Conservation (phyloP, 2,888 invertebrate genomes). For the Dascillus cervinus region DNA sequence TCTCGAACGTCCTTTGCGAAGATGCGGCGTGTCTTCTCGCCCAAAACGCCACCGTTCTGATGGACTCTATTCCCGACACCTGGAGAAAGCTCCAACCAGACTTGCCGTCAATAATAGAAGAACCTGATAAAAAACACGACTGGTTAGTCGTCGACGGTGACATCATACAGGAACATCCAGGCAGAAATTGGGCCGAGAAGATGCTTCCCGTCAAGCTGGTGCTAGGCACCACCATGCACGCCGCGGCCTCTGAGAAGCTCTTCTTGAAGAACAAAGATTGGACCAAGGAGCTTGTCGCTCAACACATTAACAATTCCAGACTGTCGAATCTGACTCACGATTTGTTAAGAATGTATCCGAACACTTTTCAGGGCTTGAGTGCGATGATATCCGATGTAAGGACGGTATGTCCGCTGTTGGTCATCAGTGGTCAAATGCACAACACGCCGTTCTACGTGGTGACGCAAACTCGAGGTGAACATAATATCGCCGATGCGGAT, state of each 20-base stretch:
- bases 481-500: conserved; percentile 44
- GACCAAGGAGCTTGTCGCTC: conserved; percentile 57
- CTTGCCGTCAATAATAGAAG: conserved; percentile 47
- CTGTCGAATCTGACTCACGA: conserved; percentile 56
- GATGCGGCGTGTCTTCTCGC: conserved; percentile 53
- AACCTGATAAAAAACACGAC: conserved; percentile 53
- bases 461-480: conserved; percentile 51
- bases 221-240: conserved; percentile 68
- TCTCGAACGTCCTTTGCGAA: conserved; percentile 42
- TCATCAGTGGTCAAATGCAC: conserved; percentile 55
- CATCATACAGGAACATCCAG: conserved; percentile 58
- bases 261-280: conserved; percentile 55
- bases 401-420: conserved; percentile 69
- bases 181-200: conserved; percentile 53
- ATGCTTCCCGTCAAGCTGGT: conserved; percentile 48
- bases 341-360: conserved; percentile 58
- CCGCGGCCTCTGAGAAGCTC: conserved; percentile 57
- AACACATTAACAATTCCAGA: conserved; percentile 55
- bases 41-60: conserved; percentile 49
- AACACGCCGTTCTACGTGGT: conserved; percentile 68
- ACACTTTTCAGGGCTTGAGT: conserved; percentile 57
- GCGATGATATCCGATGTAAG: conserved; percentile 72
- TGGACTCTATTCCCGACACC: conserved; percentile 62
- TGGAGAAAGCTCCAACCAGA: conserved; percentile 59
- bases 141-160: conserved; percentile 70